Evolutionary conservation across 2,113 vertebrate genomes (phyloP).

Genomic region (Charadrius vociferus): DNA sequence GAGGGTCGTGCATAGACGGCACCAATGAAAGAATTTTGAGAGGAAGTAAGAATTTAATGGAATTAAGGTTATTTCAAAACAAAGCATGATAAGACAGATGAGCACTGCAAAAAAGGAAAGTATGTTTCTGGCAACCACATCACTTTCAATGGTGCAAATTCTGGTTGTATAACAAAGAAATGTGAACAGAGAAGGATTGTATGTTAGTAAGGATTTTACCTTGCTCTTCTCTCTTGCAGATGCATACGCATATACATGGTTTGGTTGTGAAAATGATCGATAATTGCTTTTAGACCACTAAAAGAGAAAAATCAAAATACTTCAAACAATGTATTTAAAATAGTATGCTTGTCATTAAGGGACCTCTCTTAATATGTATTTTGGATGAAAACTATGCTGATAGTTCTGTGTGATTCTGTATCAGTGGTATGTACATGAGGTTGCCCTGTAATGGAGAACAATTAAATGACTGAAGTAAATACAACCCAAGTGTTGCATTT

Average conservation of each 20-base stretch:
- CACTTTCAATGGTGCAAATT: background rate
- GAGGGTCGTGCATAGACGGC: background rate
- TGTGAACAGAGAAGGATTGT: background rate
- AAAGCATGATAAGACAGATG: background rate
- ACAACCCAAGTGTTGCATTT: background rate
- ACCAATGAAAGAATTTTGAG: background rate
- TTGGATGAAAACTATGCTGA: background rate
- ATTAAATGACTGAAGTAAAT: background rate
- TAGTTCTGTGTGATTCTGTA: background rate
- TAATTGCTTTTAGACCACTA: background rate
- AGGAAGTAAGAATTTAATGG: background rate
- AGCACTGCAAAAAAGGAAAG: background rate
- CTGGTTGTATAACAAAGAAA: background rate
- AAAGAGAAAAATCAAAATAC: background rate
- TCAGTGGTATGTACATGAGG: background rate
- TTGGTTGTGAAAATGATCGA: background rate
- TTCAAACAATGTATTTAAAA: background rate
- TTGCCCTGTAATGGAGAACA: background rate
- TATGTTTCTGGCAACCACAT: background rate
- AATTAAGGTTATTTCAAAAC: background rate
- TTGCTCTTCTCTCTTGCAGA: background rate
- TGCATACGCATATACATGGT: accelerated
- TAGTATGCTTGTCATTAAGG: background rate
- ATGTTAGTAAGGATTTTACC: background rate
- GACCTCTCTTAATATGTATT: background rate